Base-by-base conservation (phyloP, 2,113 vertebrate genomes). In the Pygoscelis adeliae region DNA sequence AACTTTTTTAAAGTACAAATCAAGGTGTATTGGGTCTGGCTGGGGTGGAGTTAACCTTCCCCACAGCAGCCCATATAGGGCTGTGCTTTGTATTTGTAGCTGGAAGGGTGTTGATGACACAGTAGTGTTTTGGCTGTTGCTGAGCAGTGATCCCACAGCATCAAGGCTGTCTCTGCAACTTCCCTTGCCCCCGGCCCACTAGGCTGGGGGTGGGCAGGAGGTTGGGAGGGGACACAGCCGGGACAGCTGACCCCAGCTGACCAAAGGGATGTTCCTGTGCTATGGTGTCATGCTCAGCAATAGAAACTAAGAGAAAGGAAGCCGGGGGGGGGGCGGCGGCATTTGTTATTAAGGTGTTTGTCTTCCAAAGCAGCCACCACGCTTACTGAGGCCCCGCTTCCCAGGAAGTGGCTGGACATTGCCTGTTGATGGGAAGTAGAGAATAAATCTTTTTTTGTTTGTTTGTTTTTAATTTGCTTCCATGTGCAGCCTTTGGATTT, bases 51-150 rank as follows among this genome's bases (percentile, higher is more conserved):
- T n/a, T 62, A 2, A 10, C 47, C 30, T 32, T 58, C 17, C 44
- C 34, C 34, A 5, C 2, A 27, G 56, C 71, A 42, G 36, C 56
- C n/a, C 11, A 1, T 8, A 1, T 8, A 10, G 44, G 20, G 26
- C 29, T 74, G 14, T 11, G 71, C 32, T 16, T 26, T 66, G 58
- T 47, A 3, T 29, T 30, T n/a, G 4, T 4, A 0, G 2, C 50
- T 76, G 63, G 71, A 23, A 62, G 52, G n/a, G 30, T 11, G 3
- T 0, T 25, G 46, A 6, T 9, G 3, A 6, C 80, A 5, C 49
- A 10, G 7, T 19, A 9, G 38, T 1, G 42, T 0, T n/a, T 29
- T 23, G n/a, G 56, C 36, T 18, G 1, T 17, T 46, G 27, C 61
- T 46, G 50, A 42, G 72, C 78, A 38, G 38, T 12, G 40, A 23